Base-by-base conservation (phyloP, 2,888 invertebrate genomes). In the Caradrina kadenii region DNA sequence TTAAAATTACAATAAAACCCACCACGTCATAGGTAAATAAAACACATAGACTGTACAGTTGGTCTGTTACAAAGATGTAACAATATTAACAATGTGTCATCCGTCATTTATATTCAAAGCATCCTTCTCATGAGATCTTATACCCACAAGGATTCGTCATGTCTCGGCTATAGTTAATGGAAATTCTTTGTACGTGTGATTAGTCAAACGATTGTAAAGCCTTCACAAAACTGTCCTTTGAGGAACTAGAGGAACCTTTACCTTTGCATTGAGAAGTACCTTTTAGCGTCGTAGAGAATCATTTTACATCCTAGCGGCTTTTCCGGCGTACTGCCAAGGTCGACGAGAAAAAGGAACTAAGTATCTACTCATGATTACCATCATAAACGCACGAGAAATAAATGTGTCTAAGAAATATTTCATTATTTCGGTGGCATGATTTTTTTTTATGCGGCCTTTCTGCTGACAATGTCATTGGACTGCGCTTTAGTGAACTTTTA, bases 31-130 rank as follows among this genome's bases (percentile, higher is more conserved):
- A n/a, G n/a, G n/a, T n/a, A 71, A 82, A 76, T 76, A 71, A 82
- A 76, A 54, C 55, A 69, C 63, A 50, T 21, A 49, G 19, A 11
- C 5, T 17, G 45, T 53, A 64, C 76, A 67, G 54, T 54, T 58
- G 69, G 17, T 21, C 42, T 19, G 63, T 70, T 64, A 35, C 48
- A 39, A 50, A 78, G 45, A 61, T 59, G 56, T 45, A 59, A 66
- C 69, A 75, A 76, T 72, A 72, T 63, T 45, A 48, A 65, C 68
- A 75, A 80, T 79, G 82, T 77, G 71, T 81, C 82, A 81, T 61
- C 52, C 31, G 59, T 79, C 56, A 84, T 88, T 89, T 75, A 73
- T 85, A 88, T 87, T 85, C 85, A n/a, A 73, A 80, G 60, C 86
- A 85, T 81, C 76, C 70, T 65, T 73, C 72, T 72, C 76, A 62